Evolutionary conservation across 2,113 vertebrate species (phyloP).

Genomic region (Dicaeum eximium): DNA sequence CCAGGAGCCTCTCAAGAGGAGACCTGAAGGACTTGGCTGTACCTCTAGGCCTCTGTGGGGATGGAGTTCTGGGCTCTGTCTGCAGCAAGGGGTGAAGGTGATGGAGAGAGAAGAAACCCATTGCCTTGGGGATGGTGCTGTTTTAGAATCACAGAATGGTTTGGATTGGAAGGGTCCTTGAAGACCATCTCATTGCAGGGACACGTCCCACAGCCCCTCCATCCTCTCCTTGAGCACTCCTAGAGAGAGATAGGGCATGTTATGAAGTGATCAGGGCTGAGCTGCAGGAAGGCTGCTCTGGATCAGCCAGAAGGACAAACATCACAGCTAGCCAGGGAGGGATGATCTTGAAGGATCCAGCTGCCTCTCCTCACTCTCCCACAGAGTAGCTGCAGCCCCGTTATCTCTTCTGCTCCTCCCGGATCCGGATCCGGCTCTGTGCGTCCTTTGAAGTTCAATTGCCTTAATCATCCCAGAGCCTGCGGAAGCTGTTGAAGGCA

Average conservation of each 20-base stretch:
- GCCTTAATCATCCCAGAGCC: conserved; percentile 46
- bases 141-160: neutral
- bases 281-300: neutral
- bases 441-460: neutral
- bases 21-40: neutral
- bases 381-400: neutral
- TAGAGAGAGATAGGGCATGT: fast-evolving
- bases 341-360: neutral
- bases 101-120: neutral
- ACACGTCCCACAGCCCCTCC: neutral
- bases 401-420: conserved; percentile 11
- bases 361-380: neutral
- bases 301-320: neutral
- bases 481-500: neutral
- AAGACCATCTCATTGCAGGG: neutral
- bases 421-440: fast-evolving
- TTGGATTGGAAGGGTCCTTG: neutral
- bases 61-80: neutral
- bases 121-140: neutral
- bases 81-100: neutral
- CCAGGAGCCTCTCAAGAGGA: neutral
- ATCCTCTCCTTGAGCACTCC: neutral
- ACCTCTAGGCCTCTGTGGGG: neutral
- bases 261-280: neutral
- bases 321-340: neutral